Base-by-base conservation (phyloP, 2,797 vertebrate genomes). In the Acrocephalus scirpaceus region DNA sequence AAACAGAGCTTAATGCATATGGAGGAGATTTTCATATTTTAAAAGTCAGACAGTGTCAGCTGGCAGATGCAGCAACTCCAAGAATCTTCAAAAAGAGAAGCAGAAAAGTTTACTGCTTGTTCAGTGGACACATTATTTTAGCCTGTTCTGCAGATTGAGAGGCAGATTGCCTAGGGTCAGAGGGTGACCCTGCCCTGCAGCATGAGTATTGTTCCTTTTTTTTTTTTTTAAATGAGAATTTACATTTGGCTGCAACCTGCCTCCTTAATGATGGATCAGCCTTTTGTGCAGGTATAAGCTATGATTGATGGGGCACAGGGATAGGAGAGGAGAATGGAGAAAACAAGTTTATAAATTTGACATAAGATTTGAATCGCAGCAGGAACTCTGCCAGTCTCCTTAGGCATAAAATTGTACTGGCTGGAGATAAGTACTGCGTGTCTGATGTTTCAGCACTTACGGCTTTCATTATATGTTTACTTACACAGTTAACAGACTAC, bases 281-380 rank as follows among this genome's bases (percentile, higher is more conserved):
- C 92, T 88, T 97, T 96, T 86, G 83, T 96, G 93, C 69, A 95
- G 90, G 90, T 94, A 84, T 53, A 92, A 95, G 80, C 70, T 97
- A 88, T 97, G 96, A 97, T 81, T 96, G 96, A 97, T 97, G 75
- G 86, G 82, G 76, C 92, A 81, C 9, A 0, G 74, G 67, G 80
- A 88, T 78, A 92, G 79, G 29, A 88, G 72, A 95, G 72, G 85
- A 92, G 93, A 95, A 92, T 67, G 86, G 86, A 93, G 91, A 94
- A 97, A 98, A 96, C 92, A 93, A 95, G 93, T 97, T 97, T 93
- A 96, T 96, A 94, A 97, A 98, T 97, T 98, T 97, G 93, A 96
- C 97, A 94, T 95, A 92, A 96, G 92, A 97, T 96, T 88, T 93
- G 95, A 94, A 97, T 97, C 47, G 32, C 71, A 69, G 95, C 90